Percentiles rank a stretch among this genome's conserved stretches.
Evolutionary conservation across 2,797 vertebrate genomes (phyloP).

Genomic region (Sebastes itinus): DNA sequence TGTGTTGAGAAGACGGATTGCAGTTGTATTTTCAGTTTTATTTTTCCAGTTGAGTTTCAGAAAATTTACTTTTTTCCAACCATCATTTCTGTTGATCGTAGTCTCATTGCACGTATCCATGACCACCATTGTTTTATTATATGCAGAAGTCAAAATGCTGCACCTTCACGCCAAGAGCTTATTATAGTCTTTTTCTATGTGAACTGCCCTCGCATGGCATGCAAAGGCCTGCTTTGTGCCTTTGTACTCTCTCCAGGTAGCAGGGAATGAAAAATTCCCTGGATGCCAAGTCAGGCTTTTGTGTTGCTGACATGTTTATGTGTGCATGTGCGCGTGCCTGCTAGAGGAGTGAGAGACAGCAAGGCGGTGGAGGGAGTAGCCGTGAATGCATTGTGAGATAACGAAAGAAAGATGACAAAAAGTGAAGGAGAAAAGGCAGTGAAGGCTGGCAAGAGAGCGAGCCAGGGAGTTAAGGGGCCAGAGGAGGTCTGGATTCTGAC

Average conservation of each 20-base stretch:
- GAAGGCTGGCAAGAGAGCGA: slow-evolving; percentile 32
- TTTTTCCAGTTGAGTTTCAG: background rate
- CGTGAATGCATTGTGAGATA: slow-evolving; percentile 19
- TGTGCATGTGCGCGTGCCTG: background rate
- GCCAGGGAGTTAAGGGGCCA: slow-evolving; percentile 33
- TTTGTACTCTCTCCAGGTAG: slow-evolving; percentile 62
- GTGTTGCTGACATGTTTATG: slow-evolving; percentile 50
- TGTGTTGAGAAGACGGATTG: background rate
- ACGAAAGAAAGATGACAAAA: slow-evolving; percentile 54
- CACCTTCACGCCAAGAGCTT: slow-evolving; percentile 23
- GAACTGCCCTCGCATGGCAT: slow-evolving; percentile 35
- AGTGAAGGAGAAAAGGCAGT: slow-evolving; percentile 28
- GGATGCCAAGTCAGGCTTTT: slow-evolving; percentile 49
- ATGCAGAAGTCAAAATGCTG: slow-evolving; percentile 24
- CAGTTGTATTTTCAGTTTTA: background rate
- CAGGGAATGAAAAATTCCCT: slow-evolving; percentile 26
- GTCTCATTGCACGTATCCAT: background rate
- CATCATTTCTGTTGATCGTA: background rate
- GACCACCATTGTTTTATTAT: slow-evolving; percentile 35
- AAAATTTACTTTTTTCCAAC: background rate
- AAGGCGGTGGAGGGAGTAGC: background rate
- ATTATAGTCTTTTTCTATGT: slow-evolving; percentile 22
- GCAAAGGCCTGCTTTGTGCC: slow-evolving; percentile 25
- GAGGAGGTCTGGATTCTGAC: slow-evolving; percentile 49
- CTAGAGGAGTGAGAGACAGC: slow-evolving; percentile 2